Percentiles rank a stretch among this genome's conserved stretches.
Evolutionary conservation across 2,888 invertebrate genomes (phyloP).

Genomic region (Sarcophaga subvicina): DNA sequence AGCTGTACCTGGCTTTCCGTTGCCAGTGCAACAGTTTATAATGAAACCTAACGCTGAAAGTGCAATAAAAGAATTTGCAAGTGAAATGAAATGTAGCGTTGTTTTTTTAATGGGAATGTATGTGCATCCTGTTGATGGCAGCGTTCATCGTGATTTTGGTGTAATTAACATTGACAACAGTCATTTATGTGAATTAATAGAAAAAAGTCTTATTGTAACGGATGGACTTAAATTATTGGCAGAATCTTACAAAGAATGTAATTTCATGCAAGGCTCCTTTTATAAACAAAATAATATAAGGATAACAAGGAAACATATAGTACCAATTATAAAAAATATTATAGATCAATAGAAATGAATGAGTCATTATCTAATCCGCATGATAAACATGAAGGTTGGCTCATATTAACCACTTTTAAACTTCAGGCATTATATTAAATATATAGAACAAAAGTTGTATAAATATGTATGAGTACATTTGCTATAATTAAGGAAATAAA

Average conservation of each 20-base stretch:
- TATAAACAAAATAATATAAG: constrained; percentile 84
- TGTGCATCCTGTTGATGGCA: constrained; percentile 78
- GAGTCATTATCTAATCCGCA: not conserved
- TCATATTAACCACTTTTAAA: too few relatives aligned
- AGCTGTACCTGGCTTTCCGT: constrained; percentile 83
- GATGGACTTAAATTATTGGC: constrained; percentile 77
- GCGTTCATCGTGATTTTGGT: constrained; percentile 85
- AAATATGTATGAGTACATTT: too few relatives aligned
- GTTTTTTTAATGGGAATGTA: constrained; percentile 86
- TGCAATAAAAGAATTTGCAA: constrained; percentile 83
- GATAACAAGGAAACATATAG: constrained; percentile 87
- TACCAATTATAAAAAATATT: constrained; percentile 85
- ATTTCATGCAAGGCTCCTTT: constrained; percentile 82
- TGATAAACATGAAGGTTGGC: too few relatives aligned
- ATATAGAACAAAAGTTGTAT: too few relatives aligned
- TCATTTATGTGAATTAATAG: constrained; percentile 74
- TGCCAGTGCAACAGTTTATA: constrained; percentile 77
- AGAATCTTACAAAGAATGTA: constrained; percentile 78
- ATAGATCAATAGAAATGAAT: constrained; percentile 70
- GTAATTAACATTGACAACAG: constrained; percentile 80
- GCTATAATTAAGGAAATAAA: too few relatives aligned
- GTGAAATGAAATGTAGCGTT: constrained; percentile 80
- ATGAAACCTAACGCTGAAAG: constrained; percentile 79
- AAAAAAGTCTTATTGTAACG: constrained; percentile 67
- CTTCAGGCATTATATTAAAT: too few relatives aligned